Conservation (phyloP, 2,113 vertebrate species). For the Saccopteryx leptura region DNA sequence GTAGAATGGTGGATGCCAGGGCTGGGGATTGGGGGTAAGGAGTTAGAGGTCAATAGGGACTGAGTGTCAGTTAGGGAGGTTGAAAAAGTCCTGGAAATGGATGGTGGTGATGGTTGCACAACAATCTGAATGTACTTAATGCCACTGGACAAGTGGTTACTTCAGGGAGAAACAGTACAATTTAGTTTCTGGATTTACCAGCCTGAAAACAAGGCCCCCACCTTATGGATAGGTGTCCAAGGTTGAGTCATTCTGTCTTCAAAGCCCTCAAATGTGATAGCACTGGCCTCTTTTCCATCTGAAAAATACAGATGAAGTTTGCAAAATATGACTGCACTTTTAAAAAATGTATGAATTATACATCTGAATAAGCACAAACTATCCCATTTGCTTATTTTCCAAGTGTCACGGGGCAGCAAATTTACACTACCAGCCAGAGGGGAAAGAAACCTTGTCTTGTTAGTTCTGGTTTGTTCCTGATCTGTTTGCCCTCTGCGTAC, state of each 20-base stretch:
- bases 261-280: neutral
- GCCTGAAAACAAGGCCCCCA: neutral
- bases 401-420: neutral
- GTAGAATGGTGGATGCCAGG: neutral
- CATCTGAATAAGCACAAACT: neutral
- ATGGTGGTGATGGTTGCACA: neutral
- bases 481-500: neutral
- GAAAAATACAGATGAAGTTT: conserved; percentile 34
- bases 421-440: neutral
- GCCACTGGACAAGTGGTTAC: neutral
- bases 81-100: neutral
- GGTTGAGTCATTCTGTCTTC: neutral
- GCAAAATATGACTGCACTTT: conserved; percentile 1
- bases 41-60: neutral
- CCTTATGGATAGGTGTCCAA: neutral
- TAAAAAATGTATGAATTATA: neutral
- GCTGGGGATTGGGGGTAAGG: no score
- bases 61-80: neutral
- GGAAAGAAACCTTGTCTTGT: neutral
- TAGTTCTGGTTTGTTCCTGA: neutral
- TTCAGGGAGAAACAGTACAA: neutral
- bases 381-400: neutral
- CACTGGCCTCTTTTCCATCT: neutral
- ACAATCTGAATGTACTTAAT: neutral
- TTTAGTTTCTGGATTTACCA: conserved; percentile 11